Evolutionary conservation across 2,113 vertebrate genomes (phyloP), one percentile per base, ranked within the genome.

Genomic region (Nicator chloris): DNA sequence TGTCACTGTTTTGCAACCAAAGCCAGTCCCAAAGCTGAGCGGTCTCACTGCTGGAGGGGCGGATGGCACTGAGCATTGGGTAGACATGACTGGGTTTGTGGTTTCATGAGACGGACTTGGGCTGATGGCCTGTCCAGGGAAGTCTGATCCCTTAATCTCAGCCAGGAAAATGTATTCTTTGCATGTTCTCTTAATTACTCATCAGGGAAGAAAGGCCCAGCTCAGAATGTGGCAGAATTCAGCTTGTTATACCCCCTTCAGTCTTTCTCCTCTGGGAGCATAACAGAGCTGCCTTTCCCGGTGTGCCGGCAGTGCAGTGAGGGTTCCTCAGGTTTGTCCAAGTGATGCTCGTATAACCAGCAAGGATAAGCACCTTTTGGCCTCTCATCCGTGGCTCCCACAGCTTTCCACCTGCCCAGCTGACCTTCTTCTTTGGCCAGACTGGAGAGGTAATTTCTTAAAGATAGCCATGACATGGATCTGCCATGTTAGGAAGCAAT

Each of bases 61-160:
- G 0, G 3, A 47, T 50, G 30, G 33, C 33, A 18, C 17, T 0
- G 0, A 78, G 39, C 4, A 1, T 4, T 28, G 26, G 0, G 21
- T 17, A 73, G 92, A 23, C 13, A 1, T 0, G 8, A 3, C 9
- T 1, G 7, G 3, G 18, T 35, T 14, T 54, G 79, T 2, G 15
- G 75, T 80, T 88, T 65, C 70, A 71, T 1, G 8, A 65, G 90
- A 37, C 1, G 1, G 45, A 45, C 53, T 85, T 0, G 1, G 60
- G 54, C 49, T 51, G 57, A 37, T 35, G 0, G 4, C 39, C 16
- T 2, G 9, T 6, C 54, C 65, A 13, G 73, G 42, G 16, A 56
- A 66, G 57, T 22, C 80, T 50, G 31, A 87, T 53, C 81, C 37
- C 49, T 91, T 87, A 71, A 81, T 82, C 69, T 69, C 57, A 28